Evolutionary conservation across 2,113 vertebrate species (phyloP), one percentile per base, ranked within the genome.

Genomic region (Numenius arquata): DNA sequence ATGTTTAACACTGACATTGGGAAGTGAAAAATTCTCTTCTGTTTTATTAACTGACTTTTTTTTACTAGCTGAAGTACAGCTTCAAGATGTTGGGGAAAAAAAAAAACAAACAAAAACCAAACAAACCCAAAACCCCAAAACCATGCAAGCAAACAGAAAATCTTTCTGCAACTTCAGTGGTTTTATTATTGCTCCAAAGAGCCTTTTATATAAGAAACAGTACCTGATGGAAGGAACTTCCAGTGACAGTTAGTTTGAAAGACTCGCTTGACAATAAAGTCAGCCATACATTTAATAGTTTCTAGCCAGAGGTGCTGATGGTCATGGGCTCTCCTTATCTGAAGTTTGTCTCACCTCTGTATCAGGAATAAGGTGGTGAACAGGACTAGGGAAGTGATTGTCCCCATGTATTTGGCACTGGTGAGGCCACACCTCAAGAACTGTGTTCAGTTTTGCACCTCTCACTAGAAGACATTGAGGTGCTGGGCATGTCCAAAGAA

Each of bases 1-100:
- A 1, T n/a, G 7, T 26, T 74, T 59, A 53, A 59, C 29, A 41
- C 16, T n/a, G 40, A 50, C 15, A 41, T 17, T 0, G 0, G 26
- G 13, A 15, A 52, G 22, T 13, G 59, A 87, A 58, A 73, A 81
- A 21, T 26, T 22, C 3, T 84, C 26, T 59, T 75, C 53, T 78
- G 23, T 77, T 81, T 85, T 48, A 71, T 32, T 58, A 5, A 11
- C 15, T 85, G 29, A 26, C 25, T 52, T 52, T 27, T 27, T 81
- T 94, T 66, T 58, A 48, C 14, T 52, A 52, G 50, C 50, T 52
- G 50, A 71, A 62, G 11, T 50, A 77, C 4, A 21, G 6, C 9
- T 70, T 73, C 45, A 73, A 71, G 21, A 66, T 30, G 14, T 52
- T 52, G 50, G 50, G 50, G 21, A 47, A 47, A 40, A 9, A 45